Base-by-base conservation (phyloP, 2,113 vertebrate species). In the Mus spicilegus region DNA sequence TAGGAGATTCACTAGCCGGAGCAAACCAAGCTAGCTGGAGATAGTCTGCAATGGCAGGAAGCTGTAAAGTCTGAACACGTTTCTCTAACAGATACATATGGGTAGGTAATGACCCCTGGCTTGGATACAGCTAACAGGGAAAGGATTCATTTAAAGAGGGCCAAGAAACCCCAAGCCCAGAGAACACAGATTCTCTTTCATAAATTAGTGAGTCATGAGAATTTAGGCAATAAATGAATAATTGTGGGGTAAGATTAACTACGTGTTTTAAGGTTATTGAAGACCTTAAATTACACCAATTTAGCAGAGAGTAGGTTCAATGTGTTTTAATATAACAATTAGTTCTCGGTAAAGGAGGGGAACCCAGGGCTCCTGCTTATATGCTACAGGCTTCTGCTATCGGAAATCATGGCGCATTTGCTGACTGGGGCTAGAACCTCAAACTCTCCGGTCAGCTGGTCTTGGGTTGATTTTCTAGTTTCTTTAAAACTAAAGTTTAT, bases 191-290 rank as follows among this genome's bases (percentile, higher is more conserved):
- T 97, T 97, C 76, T 92, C 54, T 69, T 93, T 96, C 75, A 78
- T 91, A 93, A 97, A 96, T 96, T 87, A 96, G 80, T 69, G 91
- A 97, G 95, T 97, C 96, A 96, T 51, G 80, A 93, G 93, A 95
- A 97, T 96, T 96, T 96, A 97, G 93, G 92, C 81, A 92, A 88
- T 95, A 96, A 97, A 87, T 96, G 96, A 97, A 51, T 97, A 97
- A 97, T 92, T 97, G 90, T 92, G 17, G 96, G 92, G 70, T 97
- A 82, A 91, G 94, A 93, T 95, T 96, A 96, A 97, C 94, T 88
- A 92, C 85, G 93, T 90, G 84, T 97, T 94, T 91, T 90, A 97
- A 97, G 95, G 92, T 91, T 94, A 85, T 30, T 91, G 96, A 95
- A 93, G 90, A 96, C 95, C 72, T 95, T 96, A 97, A 97, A 97